Base-by-base conservation (phyloP, 1,140 invertebrate species). In the Mizuhopecten yessoensis region DNA sequence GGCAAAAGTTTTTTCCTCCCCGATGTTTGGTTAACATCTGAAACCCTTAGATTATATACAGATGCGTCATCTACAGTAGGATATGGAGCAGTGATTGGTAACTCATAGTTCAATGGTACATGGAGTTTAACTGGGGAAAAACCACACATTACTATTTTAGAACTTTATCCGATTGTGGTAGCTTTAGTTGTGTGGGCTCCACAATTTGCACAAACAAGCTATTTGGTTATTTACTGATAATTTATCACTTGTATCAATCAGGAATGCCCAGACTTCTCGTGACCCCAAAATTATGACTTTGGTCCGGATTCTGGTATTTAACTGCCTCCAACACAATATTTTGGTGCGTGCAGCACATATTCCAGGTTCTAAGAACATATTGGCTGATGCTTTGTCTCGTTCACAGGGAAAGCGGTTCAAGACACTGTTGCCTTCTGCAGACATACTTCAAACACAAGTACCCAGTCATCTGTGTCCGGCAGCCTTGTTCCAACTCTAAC, bases 161-260 rank as follows among this genome's bases (percentile, higher is more conserved):
- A 91, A 75, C 36, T n/a, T n/a, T n/a, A n/a, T n/a, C n/a, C n/a
- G n/a, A n/a, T 90, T 29, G 86, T 92, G 9, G 34, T 91, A 39
- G 89, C 91, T 34, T 17, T 93, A 20, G 88, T 91, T 34, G 0
- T 90, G 17, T 93, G 91, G 92, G 89, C n/a, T 34, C 5, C 20
- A 29, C 20, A 29, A 0, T 42, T 93, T 11, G 5, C 57, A 29
- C 23, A 29, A 17, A n/a, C n/a, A 75, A 75, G 57, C 23, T 29
- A 75, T n/a, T 29, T 75, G 23, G 23, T 75, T 75, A 29, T 29
- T 20, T 75, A 75, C 57, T 75, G 57, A 75, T 75, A 75, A 29
- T 75, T 29, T 75, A 29, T 23, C 57, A 2, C 11, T 75, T 5
- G 57, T 75, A n/a, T 75, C 57, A 3, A 29, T 75, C 0, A 29